Evolutionary conservation across 2,888 invertebrate species (phyloP).

Genomic region (Galerucella calmariensis): DNA sequence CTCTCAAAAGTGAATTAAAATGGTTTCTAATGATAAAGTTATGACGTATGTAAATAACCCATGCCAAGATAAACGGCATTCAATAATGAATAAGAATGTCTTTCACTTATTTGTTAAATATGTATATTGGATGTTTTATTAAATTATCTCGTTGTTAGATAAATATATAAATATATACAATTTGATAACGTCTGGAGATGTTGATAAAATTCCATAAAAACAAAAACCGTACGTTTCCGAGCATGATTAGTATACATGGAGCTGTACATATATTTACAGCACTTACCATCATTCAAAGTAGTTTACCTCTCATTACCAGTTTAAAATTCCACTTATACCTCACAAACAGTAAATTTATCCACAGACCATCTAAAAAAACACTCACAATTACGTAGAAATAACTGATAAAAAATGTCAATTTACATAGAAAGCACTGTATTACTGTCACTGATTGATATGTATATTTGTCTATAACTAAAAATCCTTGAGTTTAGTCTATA

Average conservation of each 20-base stretch:
- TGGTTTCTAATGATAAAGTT: not conserved
- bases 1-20: not conserved
- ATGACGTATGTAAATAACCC: not conserved
- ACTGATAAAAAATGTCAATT: not conserved
- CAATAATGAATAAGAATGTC: not conserved
- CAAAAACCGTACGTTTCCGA: not conserved
- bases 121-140: not conserved
- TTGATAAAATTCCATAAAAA: not conserved
- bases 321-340: not conserved
- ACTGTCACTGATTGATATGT: constrained; percentile 33
- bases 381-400: constrained; percentile 12
- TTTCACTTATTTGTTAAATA: not conserved
- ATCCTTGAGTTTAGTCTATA: constrained; percentile 60
- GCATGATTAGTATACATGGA: not conserved
- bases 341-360: not conserved
- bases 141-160: not conserved
- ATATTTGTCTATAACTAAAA: constrained; percentile 45
- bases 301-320: not conserved
- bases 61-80: not conserved
- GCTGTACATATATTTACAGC: not conserved
- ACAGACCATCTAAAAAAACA: not conserved
- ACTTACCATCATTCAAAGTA: constrained; percentile 5
- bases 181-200: not conserved
- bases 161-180: not conserved
- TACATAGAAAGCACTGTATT: constrained; percentile 44